Evolutionary conservation across 2,113 vertebrate species (phyloP).

Genomic region (Anolis sagrei): DNA sequence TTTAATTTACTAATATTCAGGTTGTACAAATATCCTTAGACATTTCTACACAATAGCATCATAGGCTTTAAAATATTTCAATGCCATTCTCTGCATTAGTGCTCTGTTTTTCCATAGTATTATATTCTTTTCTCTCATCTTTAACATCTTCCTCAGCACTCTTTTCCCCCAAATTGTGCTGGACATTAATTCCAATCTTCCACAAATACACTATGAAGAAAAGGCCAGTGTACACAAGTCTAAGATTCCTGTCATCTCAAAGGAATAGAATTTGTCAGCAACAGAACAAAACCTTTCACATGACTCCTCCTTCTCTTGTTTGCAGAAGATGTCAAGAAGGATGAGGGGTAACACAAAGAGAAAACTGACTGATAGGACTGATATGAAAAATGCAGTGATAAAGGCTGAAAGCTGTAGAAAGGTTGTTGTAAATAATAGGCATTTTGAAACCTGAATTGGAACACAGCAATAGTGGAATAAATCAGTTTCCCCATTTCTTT

Average conservation of each 20-base stretch:
- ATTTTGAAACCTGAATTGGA: slow-evolving; percentile 42
- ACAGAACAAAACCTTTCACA: slow-evolving; percentile 35
- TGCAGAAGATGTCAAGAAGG: slow-evolving; percentile 28
- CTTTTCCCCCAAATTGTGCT: not conserved
- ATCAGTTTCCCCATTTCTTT: slow-evolving; percentile 20
- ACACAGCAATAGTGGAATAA: slow-evolving; percentile 47
- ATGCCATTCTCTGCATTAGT: not conserved
- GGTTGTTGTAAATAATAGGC: slow-evolving; percentile 30
- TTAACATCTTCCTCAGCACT: not conserved
- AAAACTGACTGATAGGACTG: not conserved
- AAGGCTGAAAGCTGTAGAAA: slow-evolving; percentile 42
- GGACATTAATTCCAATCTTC: slow-evolving; percentile 18
- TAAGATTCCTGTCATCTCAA: slow-evolving; percentile 13
- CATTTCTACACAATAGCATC: not conserved
- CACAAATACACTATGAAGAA: slow-evolving; percentile 16
- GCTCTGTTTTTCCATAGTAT: not conserved
- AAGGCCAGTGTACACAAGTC: not conserved
- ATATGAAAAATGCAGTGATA: slow-evolving; percentile 43
- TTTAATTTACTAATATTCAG: not conserved
- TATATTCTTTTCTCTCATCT: not conserved
- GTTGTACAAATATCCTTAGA: not conserved
- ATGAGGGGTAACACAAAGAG: not conserved
- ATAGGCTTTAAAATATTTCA: not conserved
- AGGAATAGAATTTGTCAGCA: slow-evolving; percentile 37
- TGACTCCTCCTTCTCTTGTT: slow-evolving; percentile 27